These are phyloP conservation scores for Sylvicola fuscatus DNA, from an alignment of 2,888 invertebrate genomes.

Conservation along the genomic window DNA sequence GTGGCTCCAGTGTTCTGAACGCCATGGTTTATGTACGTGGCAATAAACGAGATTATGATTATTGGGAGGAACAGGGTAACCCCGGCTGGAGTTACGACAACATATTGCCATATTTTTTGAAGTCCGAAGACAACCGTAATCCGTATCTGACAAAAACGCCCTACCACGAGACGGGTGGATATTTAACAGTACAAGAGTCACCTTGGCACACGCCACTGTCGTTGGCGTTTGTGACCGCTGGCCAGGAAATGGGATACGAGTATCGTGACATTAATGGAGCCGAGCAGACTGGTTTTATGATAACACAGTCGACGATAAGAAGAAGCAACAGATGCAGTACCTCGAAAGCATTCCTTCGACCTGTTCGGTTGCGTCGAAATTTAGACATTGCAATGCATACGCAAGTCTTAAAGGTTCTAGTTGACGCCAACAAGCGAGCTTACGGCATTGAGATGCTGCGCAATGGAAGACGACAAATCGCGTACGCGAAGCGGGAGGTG, in stretches of 20 bases:
- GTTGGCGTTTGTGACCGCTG: slow-evolving; percentile 64
- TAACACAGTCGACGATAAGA: slow-evolving; percentile 66
- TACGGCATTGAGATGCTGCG: slow-evolving; percentile 55
- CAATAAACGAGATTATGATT: slow-evolving; percentile 67
- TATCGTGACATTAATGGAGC: slow-evolving; percentile 65
- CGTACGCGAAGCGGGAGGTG: slow-evolving; percentile 58
- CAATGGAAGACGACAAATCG: slow-evolving; percentile 39
- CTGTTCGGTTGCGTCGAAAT: slow-evolving; percentile 54
- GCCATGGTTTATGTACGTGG: slow-evolving; percentile 86
- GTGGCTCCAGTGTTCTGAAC: slow-evolving; percentile 73
- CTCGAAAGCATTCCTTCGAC: slow-evolving; percentile 69
- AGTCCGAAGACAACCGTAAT: slow-evolving; percentile 75
- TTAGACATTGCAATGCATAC: slow-evolving; percentile 60
- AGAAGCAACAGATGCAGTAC: slow-evolving; percentile 73
- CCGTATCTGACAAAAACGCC: slow-evolving; percentile 54
- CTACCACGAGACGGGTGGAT: slow-evolving; percentile 60
- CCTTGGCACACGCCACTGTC: slow-evolving; percentile 68
- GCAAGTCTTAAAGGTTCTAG: slow-evolving; percentile 49
- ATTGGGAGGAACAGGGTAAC: slow-evolving; percentile 68
- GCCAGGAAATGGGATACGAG: slow-evolving; percentile 61
- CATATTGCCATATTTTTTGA: slow-evolving; percentile 65
- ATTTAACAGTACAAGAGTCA: slow-evolving; percentile 64
- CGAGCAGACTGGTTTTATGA: slow-evolving; percentile 68
- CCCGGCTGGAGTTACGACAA: slow-evolving; percentile 70
- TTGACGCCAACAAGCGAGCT: slow-evolving; percentile 46